A percentile compares a stretch with the other conserved stretches of the same genome.
These are phyloP conservation scores for Leptopilina boulardi DNA, from an alignment of 1,140 invertebrate species.

Conservation along the genomic window DNA sequence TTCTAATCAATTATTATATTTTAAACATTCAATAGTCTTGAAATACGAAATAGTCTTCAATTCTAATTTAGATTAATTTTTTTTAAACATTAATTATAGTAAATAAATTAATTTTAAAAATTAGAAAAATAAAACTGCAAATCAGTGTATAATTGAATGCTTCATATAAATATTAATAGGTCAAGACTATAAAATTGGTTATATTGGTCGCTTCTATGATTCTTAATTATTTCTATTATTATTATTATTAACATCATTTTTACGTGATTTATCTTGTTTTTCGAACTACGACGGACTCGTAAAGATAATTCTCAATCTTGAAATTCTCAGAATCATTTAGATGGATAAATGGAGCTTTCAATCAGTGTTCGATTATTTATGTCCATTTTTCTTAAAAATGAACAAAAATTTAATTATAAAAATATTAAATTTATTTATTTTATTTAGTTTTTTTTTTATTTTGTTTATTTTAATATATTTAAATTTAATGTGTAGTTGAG, in stretches of 20 bases:
- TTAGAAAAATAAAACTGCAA: no score
- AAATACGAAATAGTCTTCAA: no score
- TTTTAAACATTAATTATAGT: no score
- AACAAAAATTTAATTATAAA: neutral
- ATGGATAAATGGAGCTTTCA: neutral
- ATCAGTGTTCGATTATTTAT: neutral
- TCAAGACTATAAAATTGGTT: neutral
- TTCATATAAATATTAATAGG: neutral
- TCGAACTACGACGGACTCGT: neutral
- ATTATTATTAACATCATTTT: neutral
- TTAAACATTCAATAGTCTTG: neutral
- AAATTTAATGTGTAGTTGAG: neutral
- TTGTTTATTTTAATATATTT: neutral
- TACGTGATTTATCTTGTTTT: conserved; percentile 8
- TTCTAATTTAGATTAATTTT: no score
- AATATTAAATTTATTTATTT: neutral
- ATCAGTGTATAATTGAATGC: neutral
- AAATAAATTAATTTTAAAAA: no score
- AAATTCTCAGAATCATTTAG: neutral
- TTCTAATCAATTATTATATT: neutral
- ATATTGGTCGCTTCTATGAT: neutral
- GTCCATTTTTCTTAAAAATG: neutral
- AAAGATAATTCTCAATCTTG: neutral
- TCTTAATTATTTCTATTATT: neutral
- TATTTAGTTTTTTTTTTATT: neutral